These are phyloP conservation scores for Chaenocephalus aceratus DNA, from an alignment of 2,113 vertebrate genomes.

Conservation along the genomic window DNA sequence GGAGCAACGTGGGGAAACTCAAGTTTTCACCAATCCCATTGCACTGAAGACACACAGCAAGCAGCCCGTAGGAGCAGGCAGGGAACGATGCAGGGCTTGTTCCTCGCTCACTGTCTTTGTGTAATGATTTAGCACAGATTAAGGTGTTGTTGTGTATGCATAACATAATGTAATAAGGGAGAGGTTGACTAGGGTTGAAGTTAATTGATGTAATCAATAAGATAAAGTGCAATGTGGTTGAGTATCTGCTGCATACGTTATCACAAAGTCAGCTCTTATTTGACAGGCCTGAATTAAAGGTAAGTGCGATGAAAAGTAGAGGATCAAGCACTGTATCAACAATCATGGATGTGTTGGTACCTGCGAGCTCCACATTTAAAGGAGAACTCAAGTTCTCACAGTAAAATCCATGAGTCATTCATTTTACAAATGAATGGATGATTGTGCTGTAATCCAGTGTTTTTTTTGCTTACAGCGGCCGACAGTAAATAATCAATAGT, in stretches of 20 bases:
- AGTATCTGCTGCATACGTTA: slow-evolving; percentile 9
- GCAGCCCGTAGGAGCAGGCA: background rate
- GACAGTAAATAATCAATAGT: slow-evolving; percentile 9
- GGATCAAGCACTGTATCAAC: background rate
- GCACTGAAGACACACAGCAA: slow-evolving; percentile 6
- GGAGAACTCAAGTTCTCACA: background rate
- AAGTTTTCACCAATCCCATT: slow-evolving; percentile 56
- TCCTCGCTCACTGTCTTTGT: background rate
- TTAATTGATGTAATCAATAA: slow-evolving; percentile 62
- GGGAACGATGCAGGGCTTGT: background rate
- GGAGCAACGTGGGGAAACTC: slow-evolving; percentile 47
- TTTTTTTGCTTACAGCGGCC: slow-evolving; percentile 24
- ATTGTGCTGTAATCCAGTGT: background rate
- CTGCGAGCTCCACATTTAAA: background rate
- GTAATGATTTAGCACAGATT: slow-evolving; percentile 10
- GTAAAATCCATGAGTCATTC: slow-evolving; percentile 20
- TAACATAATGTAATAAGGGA: slow-evolving; percentile 27
- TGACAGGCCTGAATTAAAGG: background rate
- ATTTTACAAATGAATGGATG: background rate
- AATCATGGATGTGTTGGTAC: slow-evolving; percentile 41
- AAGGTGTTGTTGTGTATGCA: background rate
- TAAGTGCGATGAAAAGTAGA: background rate
- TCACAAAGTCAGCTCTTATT: slow-evolving; percentile 53
- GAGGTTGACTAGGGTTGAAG: background rate
- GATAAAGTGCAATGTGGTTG: slow-evolving; percentile 46